These are phyloP conservation scores for Oreochromis mossambicus DNA, from an alignment of 2,797 vertebrate genomes.

Conservation along the genomic window DNA sequence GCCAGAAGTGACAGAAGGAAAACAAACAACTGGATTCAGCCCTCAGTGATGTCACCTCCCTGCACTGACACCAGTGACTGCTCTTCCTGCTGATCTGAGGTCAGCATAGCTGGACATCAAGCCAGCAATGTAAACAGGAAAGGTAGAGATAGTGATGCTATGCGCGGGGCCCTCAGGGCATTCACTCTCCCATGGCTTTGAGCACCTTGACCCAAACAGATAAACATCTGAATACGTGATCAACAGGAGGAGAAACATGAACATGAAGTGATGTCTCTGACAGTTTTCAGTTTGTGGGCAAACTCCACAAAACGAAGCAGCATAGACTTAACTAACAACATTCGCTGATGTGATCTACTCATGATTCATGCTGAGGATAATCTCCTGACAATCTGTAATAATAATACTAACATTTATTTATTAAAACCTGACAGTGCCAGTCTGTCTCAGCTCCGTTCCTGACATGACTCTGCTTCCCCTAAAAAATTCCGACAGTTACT, in stretches of 20 bases:
- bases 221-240: constrained; percentile 47
- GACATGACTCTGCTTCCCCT: background rate
- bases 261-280: background rate
- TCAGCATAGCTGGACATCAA: background rate
- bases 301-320: background rate
- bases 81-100: background rate
- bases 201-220: constrained; percentile 49
- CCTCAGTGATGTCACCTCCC: background rate
- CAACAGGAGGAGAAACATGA: background rate
- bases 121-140: constrained; percentile 65
- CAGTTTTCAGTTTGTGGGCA: background rate
- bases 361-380: background rate
- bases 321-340: background rate
- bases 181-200: constrained; percentile 57
- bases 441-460: background rate
- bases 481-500: background rate
- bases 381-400: background rate
- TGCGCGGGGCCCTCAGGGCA: constrained; percentile 37
- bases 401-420: background rate
- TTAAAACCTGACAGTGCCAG: background rate
- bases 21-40: background rate
- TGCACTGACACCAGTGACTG: constrained; percentile 8
- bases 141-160: constrained; percentile 48
- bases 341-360: background rate
- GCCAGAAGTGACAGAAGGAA: background rate